Percentiles rank a stretch among this genome's conserved stretches.
Conservation (phyloP, 2,113 vertebrate genomes). For the Sylvietta virens region DNA sequence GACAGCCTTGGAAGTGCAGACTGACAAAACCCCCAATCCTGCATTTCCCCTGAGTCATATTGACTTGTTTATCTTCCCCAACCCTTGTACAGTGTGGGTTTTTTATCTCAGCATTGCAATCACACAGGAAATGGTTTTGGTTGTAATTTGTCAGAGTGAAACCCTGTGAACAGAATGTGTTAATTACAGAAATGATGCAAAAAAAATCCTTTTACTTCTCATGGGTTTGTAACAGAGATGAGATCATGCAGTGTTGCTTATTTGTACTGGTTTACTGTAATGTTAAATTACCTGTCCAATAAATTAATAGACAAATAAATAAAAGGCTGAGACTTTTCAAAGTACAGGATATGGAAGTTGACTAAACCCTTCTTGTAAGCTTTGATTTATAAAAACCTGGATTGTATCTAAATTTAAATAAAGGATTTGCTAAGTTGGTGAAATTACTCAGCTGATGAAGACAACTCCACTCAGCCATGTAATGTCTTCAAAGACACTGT, state of each 20-base stretch:
- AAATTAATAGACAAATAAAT: not conserved
- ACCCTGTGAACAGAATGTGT: not conserved
- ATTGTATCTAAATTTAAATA: not conserved
- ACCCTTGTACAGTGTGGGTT: not conserved
- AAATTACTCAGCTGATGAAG: not conserved
- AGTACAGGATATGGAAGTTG: not conserved
- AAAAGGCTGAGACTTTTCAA: not conserved
- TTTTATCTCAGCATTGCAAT: slow-evolving; percentile 22
- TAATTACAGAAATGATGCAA: not conserved
- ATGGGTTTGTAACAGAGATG: not conserved
- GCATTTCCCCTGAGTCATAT: slow-evolving; percentile 40
- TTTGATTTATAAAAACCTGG: not conserved
- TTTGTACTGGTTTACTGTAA: not conserved
- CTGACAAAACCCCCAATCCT: not conserved
- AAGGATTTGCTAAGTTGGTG: not conserved
- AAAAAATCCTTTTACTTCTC: not conserved
- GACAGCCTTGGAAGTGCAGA: not conserved
- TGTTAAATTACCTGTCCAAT: not conserved
- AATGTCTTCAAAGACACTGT: not conserved
- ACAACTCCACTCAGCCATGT: not conserved
- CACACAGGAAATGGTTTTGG: not conserved
- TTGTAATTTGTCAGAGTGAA: not conserved
- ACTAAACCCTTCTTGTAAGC: not conserved
- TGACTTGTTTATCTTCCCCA: slow-evolving; percentile 28
- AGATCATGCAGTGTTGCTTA: not conserved